phyloP scores from a whole-genome alignment of 2,888 invertebrate genomes.

The Pseudococcus longispinus region DNA sequence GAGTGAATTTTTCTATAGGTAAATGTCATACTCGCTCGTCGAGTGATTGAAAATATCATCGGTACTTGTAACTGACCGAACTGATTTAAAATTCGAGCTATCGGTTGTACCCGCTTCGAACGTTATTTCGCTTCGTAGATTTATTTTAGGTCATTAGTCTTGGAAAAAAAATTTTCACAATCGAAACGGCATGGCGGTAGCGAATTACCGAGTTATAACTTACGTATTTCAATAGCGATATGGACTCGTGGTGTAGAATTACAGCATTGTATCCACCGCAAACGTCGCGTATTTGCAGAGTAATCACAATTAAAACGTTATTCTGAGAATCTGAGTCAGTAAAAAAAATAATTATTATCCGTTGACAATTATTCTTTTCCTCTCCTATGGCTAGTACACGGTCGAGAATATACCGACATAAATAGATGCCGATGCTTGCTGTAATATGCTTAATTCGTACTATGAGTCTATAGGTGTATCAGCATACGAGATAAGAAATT shows the following conservation, averaged over 20 bases:
- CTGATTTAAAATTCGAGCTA: background rate
- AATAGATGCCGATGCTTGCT: background rate
- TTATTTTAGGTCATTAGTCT: constrained; percentile 10
- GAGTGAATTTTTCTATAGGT: constrained; percentile 12
- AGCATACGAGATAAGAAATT: background rate
- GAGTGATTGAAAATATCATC: background rate
- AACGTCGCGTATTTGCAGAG: constrained; percentile 11
- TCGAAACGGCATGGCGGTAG: background rate
- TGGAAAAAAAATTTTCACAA: constrained; percentile 18
- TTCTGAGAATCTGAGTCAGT: constrained; percentile 32
- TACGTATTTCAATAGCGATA: background rate
- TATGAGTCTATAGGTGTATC: no score
- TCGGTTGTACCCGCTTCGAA: background rate
- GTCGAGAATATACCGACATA: background rate
- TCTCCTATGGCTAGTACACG: background rate
- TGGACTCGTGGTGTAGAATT: constrained; percentile 7
- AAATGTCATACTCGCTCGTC: background rate
- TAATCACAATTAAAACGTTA: constrained; percentile 42
- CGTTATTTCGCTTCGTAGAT: background rate
- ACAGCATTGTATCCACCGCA: constrained; percentile 34
- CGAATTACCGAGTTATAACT: background rate
- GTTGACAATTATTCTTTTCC: background rate
- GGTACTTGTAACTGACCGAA: background rate
- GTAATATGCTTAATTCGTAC: background rate
- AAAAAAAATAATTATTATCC: constrained; percentile 40